A percentile compares a stretch with the other conserved stretches of the same genome.
These are phyloP conservation scores for Bagarius yarrelli DNA, from an alignment of 2,113 vertebrate genomes.

Conservation along the genomic window DNA sequence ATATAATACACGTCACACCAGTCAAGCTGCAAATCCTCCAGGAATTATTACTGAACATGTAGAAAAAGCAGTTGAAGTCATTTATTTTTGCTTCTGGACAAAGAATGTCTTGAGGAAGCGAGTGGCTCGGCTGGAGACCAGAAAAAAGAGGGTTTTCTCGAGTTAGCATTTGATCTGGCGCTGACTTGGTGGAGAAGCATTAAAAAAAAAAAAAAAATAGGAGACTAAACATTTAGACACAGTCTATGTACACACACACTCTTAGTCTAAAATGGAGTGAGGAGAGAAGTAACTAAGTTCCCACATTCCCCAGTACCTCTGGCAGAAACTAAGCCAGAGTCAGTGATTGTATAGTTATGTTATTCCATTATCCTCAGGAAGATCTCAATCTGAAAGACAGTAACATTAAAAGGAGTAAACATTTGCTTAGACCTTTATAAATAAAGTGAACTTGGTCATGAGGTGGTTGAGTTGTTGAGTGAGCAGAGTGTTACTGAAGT, in stretches of 20 bases:
- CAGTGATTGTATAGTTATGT: neutral
- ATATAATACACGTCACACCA: neutral
- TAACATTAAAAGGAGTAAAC: neutral
- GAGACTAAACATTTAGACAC: conserved; percentile 64
- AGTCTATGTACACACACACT: conserved; percentile 42
- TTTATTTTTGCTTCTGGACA: conserved; percentile 53
- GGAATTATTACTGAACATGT: neutral
- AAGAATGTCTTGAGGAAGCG: conserved; percentile 48
- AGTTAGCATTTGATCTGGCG: conserved; percentile 39
- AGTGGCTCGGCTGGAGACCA: conserved; percentile 22
- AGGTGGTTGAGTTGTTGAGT: neutral
- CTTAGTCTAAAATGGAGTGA: neutral
- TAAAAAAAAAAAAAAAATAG: conserved; percentile 34
- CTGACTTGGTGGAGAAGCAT: conserved; percentile 37
- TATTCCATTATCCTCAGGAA: neutral
- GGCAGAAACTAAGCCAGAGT: neutral
- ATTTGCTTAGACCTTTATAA: neutral
- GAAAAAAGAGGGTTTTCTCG: conserved; percentile 16
- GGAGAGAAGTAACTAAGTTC: conserved; percentile 10
- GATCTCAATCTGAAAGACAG: neutral
- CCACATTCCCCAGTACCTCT: neutral
- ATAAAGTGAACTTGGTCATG: neutral
- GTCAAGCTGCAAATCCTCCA: neutral
- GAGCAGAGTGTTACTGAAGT: neutral
- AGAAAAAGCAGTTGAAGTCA: conserved; percentile 38